Percentiles rank a stretch among this genome's conserved stretches.
Conservation (phyloP, 2,888 invertebrate species). For the Anaspis maculata region DNA sequence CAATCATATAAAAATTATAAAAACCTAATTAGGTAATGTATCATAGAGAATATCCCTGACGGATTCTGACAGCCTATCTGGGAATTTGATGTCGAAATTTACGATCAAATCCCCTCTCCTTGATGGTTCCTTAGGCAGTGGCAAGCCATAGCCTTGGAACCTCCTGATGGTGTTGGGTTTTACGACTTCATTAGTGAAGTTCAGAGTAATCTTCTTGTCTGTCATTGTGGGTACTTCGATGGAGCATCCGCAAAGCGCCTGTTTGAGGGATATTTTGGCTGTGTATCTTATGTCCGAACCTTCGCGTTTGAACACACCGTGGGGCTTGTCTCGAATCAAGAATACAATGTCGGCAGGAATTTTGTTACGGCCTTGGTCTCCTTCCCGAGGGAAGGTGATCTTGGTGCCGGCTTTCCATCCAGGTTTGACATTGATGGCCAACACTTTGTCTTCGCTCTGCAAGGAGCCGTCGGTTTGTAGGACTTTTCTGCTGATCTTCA, state of each 20-base stretch:
- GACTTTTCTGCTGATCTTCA: constrained; percentile 91
- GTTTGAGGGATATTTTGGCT: constrained; percentile 71
- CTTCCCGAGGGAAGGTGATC: constrained; percentile 92
- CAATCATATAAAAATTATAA: no score
- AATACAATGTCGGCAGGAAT: constrained; percentile 93
- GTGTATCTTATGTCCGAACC: constrained; percentile 84
- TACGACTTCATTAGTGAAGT: constrained; percentile 67
- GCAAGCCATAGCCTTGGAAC: constrained; percentile 81
- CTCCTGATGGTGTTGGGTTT: constrained; percentile 79
- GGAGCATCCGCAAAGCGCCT: constrained; percentile 81
- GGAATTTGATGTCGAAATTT: constrained; percentile 88
- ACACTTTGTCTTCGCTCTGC: constrained; percentile 82
- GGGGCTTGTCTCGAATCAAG: constrained; percentile 87
- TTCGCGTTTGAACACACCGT: constrained; percentile 77
- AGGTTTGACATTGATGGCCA: constrained; percentile 86
- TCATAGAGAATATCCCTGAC: constrained; percentile 80
- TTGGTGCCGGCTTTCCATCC: constrained; percentile 97
- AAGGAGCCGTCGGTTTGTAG: constrained; percentile 68
- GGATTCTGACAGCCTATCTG: constrained; percentile 64
- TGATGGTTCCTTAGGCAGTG: constrained; percentile 86
- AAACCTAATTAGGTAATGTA: constrained; percentile 68
- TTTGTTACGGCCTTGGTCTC: constrained; percentile 82
- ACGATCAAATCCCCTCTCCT: constrained; percentile 84
- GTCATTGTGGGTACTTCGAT: constrained; percentile 82
- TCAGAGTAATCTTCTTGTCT: constrained; percentile 66